phyloP scores from a whole-genome alignment of 64 coral and sea anemone genomes.

The Stylophora pistillata region DNA sequence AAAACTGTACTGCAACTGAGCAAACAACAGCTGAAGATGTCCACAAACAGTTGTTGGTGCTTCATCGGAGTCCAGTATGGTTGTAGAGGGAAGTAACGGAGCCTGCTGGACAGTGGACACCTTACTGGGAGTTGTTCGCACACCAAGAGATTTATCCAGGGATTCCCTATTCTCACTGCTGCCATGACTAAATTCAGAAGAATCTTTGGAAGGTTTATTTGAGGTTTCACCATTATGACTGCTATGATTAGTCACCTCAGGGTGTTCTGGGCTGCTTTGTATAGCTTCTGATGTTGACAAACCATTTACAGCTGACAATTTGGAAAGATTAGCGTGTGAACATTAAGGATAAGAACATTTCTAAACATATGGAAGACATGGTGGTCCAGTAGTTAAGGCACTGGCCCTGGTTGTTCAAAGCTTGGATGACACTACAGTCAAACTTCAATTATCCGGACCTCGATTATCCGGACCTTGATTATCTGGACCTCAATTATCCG shows the following conservation, averaged over 20 bases:
- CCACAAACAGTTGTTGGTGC: conserved; percentile 76
- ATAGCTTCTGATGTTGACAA: not conserved
- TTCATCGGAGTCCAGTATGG: conserved; percentile 41
- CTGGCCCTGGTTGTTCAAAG: too few species aligned
- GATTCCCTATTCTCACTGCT: not conserved
- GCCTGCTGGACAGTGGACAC: not conserved
- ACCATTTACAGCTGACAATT: conserved; percentile 9
- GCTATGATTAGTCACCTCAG: not conserved
- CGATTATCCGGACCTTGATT: too few species aligned
- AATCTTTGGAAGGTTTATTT: not conserved
- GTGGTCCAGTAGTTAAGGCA: too few species aligned
- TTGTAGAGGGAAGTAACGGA: conserved; percentile 47
- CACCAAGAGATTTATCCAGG: not conserved
- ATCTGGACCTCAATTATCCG: too few species aligned
- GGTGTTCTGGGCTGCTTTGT: not conserved
- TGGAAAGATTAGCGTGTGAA: not conserved
- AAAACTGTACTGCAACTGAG: conserved; percentile 87
- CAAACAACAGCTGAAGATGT: conserved; percentile 93
- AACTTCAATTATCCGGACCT: too few species aligned
- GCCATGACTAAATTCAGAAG: not conserved
- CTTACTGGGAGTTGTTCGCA: not conserved
- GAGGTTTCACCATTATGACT: not conserved
- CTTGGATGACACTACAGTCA: too few species aligned
- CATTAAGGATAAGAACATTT: too few species aligned
- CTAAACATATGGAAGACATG: too few species aligned